A percentile compares a stretch with the other conserved stretches of the same genome.
Conservation (phyloP, 2,888 invertebrate species). For the Mesorhabditis spiculigera region DNA sequence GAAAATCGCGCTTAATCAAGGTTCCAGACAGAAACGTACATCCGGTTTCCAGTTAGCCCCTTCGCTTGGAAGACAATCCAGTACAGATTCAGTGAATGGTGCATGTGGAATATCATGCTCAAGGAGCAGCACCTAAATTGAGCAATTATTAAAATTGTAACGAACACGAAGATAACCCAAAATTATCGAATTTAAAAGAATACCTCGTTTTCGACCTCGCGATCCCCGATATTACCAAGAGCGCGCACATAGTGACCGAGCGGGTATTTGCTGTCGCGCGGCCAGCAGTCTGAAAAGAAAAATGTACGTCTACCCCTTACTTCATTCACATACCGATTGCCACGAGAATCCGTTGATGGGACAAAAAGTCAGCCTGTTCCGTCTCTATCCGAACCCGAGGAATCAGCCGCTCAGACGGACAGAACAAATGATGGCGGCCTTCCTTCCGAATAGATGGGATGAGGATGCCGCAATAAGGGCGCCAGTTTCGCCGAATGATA, state of each 20-base stretch:
- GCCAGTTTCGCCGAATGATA: slow-evolving; percentile 90
- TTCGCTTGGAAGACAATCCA: slow-evolving; percentile 78
- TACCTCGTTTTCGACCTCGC: slow-evolving; percentile 89
- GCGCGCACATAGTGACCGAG: slow-evolving; percentile 86
- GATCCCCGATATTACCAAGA: slow-evolving; percentile 86
- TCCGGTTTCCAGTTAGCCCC: slow-evolving; percentile 45
- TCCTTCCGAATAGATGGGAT: slow-evolving; percentile 64
- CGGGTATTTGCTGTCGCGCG: slow-evolving; percentile 64
- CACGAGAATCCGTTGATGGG: slow-evolving; percentile 76
- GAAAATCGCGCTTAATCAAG: neutral
- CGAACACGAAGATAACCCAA: neutral
- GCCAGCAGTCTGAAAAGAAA: slow-evolving; percentile 74
- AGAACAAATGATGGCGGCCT: slow-evolving; percentile 75
- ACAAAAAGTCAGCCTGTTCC: slow-evolving; percentile 63
- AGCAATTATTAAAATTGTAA: neutral
- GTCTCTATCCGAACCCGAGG: slow-evolving; percentile 87
- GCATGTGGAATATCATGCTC: slow-evolving; percentile 96
- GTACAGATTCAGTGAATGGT: slow-evolving; percentile 87
- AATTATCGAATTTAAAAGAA: neutral
- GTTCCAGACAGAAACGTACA: slow-evolving; percentile 59
- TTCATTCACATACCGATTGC: slow-evolving; percentile 70
- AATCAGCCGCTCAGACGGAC: slow-evolving; percentile 87
- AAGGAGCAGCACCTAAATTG: slow-evolving; percentile 70
- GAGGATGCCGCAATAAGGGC: slow-evolving; percentile 94
- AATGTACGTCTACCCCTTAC: neutral